phyloP scores from a whole-genome alignment of 1,140 invertebrate genomes.

The Drosophila nannoptera region DNA sequence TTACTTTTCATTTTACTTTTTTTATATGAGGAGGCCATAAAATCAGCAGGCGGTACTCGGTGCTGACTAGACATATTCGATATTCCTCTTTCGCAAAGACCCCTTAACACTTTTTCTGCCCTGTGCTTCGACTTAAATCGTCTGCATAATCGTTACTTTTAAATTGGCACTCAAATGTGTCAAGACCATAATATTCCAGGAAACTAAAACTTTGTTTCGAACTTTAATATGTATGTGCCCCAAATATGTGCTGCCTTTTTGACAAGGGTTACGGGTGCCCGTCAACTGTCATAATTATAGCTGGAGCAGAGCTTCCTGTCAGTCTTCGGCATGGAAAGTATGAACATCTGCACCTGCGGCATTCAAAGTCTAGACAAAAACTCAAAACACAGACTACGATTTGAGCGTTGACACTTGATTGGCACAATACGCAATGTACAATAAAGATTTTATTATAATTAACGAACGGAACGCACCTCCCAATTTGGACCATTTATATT shows the following conservation, averaged over 20 bases:
- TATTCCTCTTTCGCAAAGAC: slow-evolving; percentile 8
- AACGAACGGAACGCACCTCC: background rate
- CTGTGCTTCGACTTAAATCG: background rate
- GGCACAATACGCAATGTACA: background rate
- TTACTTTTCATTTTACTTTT: slow-evolving; percentile 67
- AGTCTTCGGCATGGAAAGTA: slow-evolving; percentile 57
- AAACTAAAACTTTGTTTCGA: slow-evolving; percentile 46
- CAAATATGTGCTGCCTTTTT: slow-evolving; percentile 30
- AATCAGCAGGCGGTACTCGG: slow-evolving; percentile 15
- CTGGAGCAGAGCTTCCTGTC: slow-evolving; percentile 39
- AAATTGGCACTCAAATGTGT: slow-evolving; percentile 70
- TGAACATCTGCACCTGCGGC: slow-evolving; percentile 53
- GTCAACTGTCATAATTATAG: slow-evolving; percentile 75
- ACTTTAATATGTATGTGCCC: slow-evolving; percentile 39
- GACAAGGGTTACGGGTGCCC: slow-evolving; percentile 59
- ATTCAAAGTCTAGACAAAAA: slow-evolving; percentile 65
- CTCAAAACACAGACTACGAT: slow-evolving; percentile 47
- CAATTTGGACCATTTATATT: background rate
- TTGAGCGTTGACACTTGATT: slow-evolving; percentile 68
- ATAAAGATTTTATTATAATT: slow-evolving; percentile 5
- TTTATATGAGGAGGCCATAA: slow-evolving; percentile 39
- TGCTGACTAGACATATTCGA: slow-evolving; percentile 32
- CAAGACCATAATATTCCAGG: slow-evolving; percentile 60
- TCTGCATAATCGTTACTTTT: slow-evolving; percentile 50
- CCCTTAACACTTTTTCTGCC: slow-evolving; percentile 2